Evolutionary conservation across 1,140 invertebrate species (phyloP), one percentile per base, ranked within the genome.

Genomic region (Pseudomyrmex dendroicus): DNA sequence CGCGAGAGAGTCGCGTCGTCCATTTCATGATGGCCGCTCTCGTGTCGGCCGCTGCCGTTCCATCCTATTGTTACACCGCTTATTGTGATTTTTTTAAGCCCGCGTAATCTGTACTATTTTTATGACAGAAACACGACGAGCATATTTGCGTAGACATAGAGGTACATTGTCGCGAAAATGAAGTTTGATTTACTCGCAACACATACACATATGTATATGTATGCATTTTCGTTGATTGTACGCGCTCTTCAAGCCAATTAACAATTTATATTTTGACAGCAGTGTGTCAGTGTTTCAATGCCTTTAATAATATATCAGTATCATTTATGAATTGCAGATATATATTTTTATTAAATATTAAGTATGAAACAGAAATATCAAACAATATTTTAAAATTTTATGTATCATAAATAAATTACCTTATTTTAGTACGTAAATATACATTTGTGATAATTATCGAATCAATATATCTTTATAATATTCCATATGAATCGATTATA

Each of bases 1-100:
- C 84, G 62, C 62, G 64, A 64, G 46, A 20, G 57, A 70, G 57
- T 86, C 85, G 62, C 73, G 17, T 86, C 85, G 85, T 68, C 54
- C 73, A 54, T 86, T 86, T 86, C 73, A 44, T 56, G 67, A 78
- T 59, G 48, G 63, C 12, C 56, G 66, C 20, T 20, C 52, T 13
- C 10, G 12, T 44, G 46, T 20, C 25, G n/a, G n/a, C n/a, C n/a
- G n/a, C n/a, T n/a, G n/a, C n/a, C n/a, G 54, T 61, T 10, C 20
- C 44, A 25, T 80, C 59, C 54, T 44, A 80, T 80, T 61, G 66
- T 72, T 50, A 25, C 66, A 20, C 20, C 50, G 44, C 70, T 80
- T 80, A 61, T 72, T 59, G 54, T 70, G 56, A 61, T 17, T 70
- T 77, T 67, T 66, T 68, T 57, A 35, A 74, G 62, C 44, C 22